A percentile compares a stretch with the other conserved stretches of the same genome.
Conservation (phyloP, 2,888 invertebrate species). For the Tachina grossa region DNA sequence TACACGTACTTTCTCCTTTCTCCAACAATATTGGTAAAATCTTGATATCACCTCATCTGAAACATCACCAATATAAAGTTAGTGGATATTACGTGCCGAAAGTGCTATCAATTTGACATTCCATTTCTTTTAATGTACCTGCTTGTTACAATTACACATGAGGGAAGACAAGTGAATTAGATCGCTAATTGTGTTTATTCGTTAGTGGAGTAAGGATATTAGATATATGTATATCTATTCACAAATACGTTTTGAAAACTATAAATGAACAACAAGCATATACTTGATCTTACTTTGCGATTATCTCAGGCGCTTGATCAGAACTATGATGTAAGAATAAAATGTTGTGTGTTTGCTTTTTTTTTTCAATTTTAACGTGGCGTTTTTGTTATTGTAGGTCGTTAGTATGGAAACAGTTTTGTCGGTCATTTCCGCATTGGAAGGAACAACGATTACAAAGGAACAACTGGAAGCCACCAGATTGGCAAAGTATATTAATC, state of each 20-base stretch:
- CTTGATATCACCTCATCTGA: background rate
- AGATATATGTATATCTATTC: background rate
- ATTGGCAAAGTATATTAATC: slow-evolving; percentile 96
- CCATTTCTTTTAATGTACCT: slow-evolving; percentile 32
- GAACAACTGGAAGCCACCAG: slow-evolving; percentile 90
- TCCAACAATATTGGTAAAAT: background rate
- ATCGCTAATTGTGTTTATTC: background rate
- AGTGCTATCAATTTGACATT: slow-evolving; percentile 46
- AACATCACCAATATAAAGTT: background rate
- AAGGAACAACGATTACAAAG: slow-evolving; percentile 87
- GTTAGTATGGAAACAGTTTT: slow-evolving; percentile 96
- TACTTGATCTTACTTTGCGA: slow-evolving; percentile 96
- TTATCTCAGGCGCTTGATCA: slow-evolving; percentile 98
- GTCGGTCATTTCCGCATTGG: slow-evolving; percentile 96
- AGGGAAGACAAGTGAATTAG: background rate
- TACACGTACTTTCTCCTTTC: slow-evolving; percentile 11
- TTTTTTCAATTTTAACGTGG: background rate
- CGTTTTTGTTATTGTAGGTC: slow-evolving; percentile 86
- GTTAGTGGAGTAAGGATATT: background rate
- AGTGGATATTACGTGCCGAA: slow-evolving; percentile 11
- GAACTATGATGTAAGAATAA: slow-evolving; percentile 97
- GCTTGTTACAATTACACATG: slow-evolving; percentile 6
- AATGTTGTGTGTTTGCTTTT: background rate
- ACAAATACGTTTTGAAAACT: slow-evolving; percentile 4
- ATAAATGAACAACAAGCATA: slow-evolving; percentile 90